A percentile compares a stretch with the other conserved stretches of the same genome.
Conservation (phyloP, 2,113 vertebrate species). For the Cavia porcellus region DNA sequence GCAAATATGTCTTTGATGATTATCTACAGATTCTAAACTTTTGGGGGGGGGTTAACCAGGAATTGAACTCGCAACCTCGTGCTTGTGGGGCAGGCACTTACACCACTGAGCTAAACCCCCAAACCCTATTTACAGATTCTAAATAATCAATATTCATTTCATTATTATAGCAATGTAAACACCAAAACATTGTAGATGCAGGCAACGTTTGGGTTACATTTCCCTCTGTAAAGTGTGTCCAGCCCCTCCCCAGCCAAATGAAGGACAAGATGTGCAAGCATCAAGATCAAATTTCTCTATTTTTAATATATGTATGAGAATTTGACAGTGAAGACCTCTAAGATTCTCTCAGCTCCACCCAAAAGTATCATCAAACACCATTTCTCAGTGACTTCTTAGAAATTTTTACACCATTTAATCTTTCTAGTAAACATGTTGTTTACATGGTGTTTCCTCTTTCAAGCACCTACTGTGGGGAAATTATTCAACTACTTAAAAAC, state of each 20-base stretch:
- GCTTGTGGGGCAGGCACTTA: too few relatives aligned
- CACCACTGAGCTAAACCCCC: too few relatives aligned
- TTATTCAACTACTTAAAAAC: conserved; percentile 36
- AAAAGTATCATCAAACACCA: neutral
- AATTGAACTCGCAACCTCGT: too few relatives aligned
- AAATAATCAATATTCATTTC: conserved; percentile 29
- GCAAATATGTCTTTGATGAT: neutral
- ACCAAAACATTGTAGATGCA: neutral
- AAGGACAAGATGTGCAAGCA: conserved; percentile 19
- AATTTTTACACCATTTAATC: conserved; percentile 24
- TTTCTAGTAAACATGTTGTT: neutral
- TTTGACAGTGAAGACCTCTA: neutral
- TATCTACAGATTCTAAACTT: neutral
- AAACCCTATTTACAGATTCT: too few relatives aligned
- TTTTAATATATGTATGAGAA: neutral
- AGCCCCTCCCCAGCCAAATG: neutral
- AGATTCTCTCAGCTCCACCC: neutral
- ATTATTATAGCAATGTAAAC: conserved; percentile 17
- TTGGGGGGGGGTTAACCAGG: too few relatives aligned
- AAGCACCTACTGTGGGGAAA: neutral
- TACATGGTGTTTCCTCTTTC: neutral
- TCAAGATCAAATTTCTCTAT: conserved; percentile 12
- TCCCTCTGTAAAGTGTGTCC: conserved; percentile 3
- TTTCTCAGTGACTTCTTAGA: neutral
- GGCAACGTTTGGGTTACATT: neutral